Evolutionary conservation across 2,113 vertebrate genomes (phyloP).

Genomic region (Neotragus pygmaeus): DNA sequence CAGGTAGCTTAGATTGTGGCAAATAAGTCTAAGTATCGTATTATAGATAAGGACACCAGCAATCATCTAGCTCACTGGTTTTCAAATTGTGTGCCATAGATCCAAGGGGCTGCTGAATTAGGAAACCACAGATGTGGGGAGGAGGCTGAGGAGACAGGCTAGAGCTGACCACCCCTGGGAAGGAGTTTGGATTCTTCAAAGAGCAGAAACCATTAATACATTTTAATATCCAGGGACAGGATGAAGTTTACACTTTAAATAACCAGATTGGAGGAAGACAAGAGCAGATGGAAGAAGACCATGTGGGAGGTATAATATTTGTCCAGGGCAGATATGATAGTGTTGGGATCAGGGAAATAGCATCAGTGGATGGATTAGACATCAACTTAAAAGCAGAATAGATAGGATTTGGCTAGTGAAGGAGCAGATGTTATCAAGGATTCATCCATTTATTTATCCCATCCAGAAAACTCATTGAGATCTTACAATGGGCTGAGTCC

Average conservation of each 20-base stretch:
- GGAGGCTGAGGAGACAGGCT: neutral
- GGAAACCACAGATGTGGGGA: neutral
- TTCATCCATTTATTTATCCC: neutral
- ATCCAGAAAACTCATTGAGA: neutral
- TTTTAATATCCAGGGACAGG: neutral
- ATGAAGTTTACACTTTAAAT: neutral
- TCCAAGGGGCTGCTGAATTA: neutral
- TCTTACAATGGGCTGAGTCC: neutral
- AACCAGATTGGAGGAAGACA: neutral
- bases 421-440: neutral
- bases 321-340: too few species aligned
- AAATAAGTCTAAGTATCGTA: neutral
- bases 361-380: neutral
- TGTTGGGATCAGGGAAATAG: neutral
- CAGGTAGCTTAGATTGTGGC: neutral
- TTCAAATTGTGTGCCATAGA: neutral
- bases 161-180: neutral
- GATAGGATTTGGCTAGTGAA: neutral
- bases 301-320: neutral
- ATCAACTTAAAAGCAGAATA: neutral
- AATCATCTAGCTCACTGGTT: neutral
- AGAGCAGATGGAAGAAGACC: neutral
- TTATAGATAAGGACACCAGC: neutral
- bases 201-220: neutral
- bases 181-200: neutral